Evolutionary conservation across 92 coral and sea anemone species (phyloP).

Genomic region (Porites lobata): DNA sequence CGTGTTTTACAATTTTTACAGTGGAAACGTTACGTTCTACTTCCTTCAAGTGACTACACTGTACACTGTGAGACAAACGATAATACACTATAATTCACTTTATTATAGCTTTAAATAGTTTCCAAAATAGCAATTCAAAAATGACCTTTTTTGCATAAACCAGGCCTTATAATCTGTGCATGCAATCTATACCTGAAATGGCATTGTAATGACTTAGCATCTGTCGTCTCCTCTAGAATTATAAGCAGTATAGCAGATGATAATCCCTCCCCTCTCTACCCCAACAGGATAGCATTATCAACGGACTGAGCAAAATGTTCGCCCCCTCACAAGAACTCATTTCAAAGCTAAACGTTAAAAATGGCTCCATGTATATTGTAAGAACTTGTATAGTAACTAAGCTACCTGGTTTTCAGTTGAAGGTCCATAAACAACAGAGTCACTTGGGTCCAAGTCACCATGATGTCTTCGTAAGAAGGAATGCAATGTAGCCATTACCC

Average conservation of each 20-base stretch:
- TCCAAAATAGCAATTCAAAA: slow-evolving; percentile 22
- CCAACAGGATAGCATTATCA: neutral
- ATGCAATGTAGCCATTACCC: slow-evolving; percentile 80
- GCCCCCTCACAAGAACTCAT: slow-evolving; percentile 5
- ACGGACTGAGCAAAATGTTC: neutral
- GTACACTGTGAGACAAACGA: slow-evolving; percentile 8
- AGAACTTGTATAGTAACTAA: too few relatives aligned
- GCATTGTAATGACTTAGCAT: slow-evolving; percentile 2
- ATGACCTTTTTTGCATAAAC: neutral
- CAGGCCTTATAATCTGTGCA: slow-evolving; percentile 1
- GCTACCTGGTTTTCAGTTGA: slow-evolving; percentile 65
- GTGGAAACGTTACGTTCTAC: slow-evolving; percentile 5
- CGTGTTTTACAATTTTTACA: slow-evolving; percentile 4
- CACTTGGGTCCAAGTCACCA: slow-evolving; percentile 64
- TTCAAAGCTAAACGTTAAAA: slow-evolving; percentile 4
- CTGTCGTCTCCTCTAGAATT: slow-evolving; percentile 12
- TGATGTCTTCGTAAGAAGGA: slow-evolving; percentile 60
- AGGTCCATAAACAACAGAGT: slow-evolving; percentile 55
- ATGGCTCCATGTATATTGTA: neutral
- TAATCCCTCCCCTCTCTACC: slow-evolving; percentile 14
- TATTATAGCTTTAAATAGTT: neutral
- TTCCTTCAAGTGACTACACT: slow-evolving; percentile 16
- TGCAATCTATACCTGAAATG: slow-evolving; percentile 10
- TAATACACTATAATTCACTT: neutral
- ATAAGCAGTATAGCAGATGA: neutral